Percentiles rank a stretch among this genome's conserved stretches.
These are phyloP conservation scores for Acrocyrtus sp. DNA, from an alignment of 2,888 invertebrate species.

Conservation along the genomic window DNA sequence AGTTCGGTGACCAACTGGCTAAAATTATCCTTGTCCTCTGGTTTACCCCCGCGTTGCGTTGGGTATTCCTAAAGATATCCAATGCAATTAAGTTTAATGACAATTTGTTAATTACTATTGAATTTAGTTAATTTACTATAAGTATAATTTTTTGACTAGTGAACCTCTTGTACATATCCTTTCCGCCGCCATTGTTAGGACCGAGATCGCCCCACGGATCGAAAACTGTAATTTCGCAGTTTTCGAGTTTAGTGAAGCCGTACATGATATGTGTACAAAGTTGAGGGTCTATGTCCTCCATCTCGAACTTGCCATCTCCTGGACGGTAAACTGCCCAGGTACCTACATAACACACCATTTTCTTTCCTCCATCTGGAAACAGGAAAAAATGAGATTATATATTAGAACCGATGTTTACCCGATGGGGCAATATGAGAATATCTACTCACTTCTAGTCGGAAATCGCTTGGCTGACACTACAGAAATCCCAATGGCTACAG, in stretches of 20 bases:
- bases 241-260: constrained; percentile 64
- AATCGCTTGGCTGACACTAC: constrained; percentile 13
- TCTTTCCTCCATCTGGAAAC: constrained; percentile 24
- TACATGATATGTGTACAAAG: constrained; percentile 66
- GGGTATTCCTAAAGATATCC: constrained; percentile 64
- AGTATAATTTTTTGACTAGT: no score
- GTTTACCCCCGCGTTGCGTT: constrained; percentile 64
- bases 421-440: not conserved
- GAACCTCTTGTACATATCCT: constrained; percentile 64
- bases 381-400: constrained; percentile 5
- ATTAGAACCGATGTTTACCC: not conserved
- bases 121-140: no score
- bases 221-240: constrained; percentile 64
- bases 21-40: constrained; percentile 63
- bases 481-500: constrained; percentile 27
- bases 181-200: constrained; percentile 64
- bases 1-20: constrained; percentile 37
- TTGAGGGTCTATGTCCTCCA: constrained; percentile 65
- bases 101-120: no score
- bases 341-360: constrained; percentile 65
- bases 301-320: constrained; percentile 64
- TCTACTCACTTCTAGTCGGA: constrained; percentile 8
- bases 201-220: constrained; percentile 65
- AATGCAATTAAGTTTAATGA: constrained; percentile 62
- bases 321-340: constrained; percentile 65